Conservation (phyloP, 2,113 vertebrate genomes). For the Anas platyrhynchos region DNA sequence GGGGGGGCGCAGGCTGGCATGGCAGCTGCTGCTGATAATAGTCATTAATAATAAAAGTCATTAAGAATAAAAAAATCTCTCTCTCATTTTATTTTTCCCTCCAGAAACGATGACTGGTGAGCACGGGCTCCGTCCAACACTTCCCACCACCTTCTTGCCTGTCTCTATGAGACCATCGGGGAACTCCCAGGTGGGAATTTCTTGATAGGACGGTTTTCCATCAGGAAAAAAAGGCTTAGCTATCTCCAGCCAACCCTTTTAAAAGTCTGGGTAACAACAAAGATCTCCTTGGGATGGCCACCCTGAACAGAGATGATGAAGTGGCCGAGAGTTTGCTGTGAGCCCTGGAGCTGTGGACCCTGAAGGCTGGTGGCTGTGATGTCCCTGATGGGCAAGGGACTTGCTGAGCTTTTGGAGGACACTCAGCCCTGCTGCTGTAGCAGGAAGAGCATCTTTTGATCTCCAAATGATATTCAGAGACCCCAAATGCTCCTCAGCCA, state of each 20-base stretch:
- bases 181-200: background rate
- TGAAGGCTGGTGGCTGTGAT: fast-evolving
- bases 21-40: background rate
- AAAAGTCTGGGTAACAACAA: background rate
- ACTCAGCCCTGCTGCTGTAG: background rate
- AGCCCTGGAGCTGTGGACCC: background rate
- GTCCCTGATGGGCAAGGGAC: background rate
- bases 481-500: fast-evolving
- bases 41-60: background rate
- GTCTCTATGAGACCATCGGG: background rate
- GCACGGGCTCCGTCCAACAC: background rate
- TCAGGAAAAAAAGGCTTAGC: background rate
- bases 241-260: background rate
- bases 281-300: background rate
- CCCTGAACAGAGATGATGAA: background rate
- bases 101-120: background rate
- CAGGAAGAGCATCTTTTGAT: background rate
- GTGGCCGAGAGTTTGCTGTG: fast-evolving
- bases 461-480: background rate
- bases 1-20: background rate
- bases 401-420: background rate
- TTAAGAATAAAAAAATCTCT: background rate
- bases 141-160: background rate
- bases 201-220: background rate
- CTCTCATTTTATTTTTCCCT: background rate